Conservation (phyloP, 2,113 vertebrate species). For the Megaleporinus macrocephalus region DNA sequence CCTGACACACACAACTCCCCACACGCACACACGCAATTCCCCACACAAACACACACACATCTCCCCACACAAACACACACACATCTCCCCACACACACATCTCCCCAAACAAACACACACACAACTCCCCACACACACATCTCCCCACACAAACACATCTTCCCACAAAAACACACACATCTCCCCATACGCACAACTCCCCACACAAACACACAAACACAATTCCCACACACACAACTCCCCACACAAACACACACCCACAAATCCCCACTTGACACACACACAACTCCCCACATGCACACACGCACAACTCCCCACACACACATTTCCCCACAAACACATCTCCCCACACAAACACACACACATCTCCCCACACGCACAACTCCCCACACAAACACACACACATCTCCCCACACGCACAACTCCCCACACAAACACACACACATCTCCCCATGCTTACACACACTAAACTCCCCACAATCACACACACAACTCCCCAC, state of each 20-base stretch:
- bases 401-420: background rate
- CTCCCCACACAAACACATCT: background rate
- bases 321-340: background rate
- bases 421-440: background rate
- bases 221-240: background rate
- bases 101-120: no score
- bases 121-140: background rate
- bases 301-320: background rate
- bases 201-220: background rate
- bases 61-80: no score
- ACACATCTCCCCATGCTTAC: background rate
- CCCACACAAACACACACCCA: no score
- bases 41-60: no score
- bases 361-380: background rate
- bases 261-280: background rate
- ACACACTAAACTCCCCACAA: background rate
- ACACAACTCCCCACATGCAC: background rate
- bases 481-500: no score
- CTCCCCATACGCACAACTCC: no score
- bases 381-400: no score
- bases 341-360: no score
- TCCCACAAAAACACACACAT: background rate
- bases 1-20: no score
- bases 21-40: no score
- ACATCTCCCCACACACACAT: no score